Evolutionary conservation across 2,113 vertebrate species (phyloP).

Genomic region (Hirundichthys speculiger): DNA sequence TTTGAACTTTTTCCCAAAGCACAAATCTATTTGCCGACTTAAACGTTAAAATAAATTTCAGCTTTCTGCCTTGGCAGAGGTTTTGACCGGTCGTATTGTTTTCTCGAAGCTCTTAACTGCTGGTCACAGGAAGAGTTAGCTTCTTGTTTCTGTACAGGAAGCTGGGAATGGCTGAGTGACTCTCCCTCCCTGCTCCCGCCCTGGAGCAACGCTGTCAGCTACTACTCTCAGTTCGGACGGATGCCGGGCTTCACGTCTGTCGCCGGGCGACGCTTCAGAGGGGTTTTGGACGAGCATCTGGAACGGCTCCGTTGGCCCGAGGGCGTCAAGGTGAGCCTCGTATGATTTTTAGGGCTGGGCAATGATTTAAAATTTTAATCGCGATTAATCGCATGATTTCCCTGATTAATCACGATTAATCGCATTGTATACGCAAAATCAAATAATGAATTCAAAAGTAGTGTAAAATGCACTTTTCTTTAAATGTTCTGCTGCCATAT

Average conservation of each 20-base stretch:
- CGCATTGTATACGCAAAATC: too few species aligned
- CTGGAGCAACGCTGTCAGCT: conserved; percentile 79
- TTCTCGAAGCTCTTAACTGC: too few species aligned
- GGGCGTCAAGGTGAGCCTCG: conserved; percentile 57
- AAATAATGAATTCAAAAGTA: too few species aligned
- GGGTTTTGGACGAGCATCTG: conserved; percentile 79
- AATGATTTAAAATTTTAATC: too few species aligned
- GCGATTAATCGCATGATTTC: too few species aligned
- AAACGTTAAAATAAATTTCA: background rate
- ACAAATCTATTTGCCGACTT: too few species aligned
- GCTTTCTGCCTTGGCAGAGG: background rate
- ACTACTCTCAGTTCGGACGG: conserved; percentile 83
- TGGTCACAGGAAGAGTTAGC: too few species aligned
- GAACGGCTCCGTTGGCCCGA: conserved; percentile 84
- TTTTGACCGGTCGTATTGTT: background rate
- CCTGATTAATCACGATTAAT: too few species aligned
- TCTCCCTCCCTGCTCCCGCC: conserved; percentile 82
- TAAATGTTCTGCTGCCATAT: too few species aligned
- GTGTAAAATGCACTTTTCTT: too few species aligned
- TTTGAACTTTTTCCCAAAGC: too few species aligned
- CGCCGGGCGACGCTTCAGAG: conserved; percentile 78
- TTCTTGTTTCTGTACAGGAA: conserved; percentile 71
- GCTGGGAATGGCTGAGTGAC: conserved; percentile 89
- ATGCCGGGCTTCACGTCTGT: conserved; percentile 76
- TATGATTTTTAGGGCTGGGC: too few species aligned